phyloP scores from a whole-genome alignment of 2,888 invertebrate species.

The Aphidius colemani region DNA sequence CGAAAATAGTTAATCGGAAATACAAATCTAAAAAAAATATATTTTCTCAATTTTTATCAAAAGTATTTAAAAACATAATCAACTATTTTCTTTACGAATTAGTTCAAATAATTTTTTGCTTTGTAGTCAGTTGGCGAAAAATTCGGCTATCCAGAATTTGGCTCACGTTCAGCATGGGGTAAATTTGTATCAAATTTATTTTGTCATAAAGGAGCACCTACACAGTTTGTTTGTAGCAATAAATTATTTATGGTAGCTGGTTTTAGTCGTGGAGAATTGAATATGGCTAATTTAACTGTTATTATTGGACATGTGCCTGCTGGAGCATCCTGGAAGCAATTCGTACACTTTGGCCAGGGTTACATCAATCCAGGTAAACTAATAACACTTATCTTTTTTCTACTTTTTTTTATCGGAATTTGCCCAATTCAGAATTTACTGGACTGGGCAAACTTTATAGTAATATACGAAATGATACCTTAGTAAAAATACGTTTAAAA shows the following conservation, averaged over 20 bases:
- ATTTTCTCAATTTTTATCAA: neutral
- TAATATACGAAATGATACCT: no score
- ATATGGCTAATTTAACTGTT: conserved; percentile 46
- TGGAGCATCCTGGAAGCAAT: conserved; percentile 56
- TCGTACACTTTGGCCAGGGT: conserved; percentile 55
- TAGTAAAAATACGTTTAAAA: no score
- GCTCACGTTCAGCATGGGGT: conserved; percentile 51
- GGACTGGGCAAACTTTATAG: no score
- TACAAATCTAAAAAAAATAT: no score
- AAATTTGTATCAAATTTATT: conserved; percentile 51
- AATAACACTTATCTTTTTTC: no score
- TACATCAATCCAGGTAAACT: conserved; percentile 48
- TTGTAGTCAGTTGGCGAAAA: conserved; percentile 53
- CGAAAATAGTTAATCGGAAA: no score
- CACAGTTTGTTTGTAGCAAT: conserved; percentile 51
- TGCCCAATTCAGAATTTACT: no score
- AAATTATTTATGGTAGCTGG: conserved; percentile 47
- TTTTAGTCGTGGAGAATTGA: conserved; percentile 44
- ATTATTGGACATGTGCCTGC: conserved; percentile 53
- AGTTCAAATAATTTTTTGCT: conserved; percentile 18
- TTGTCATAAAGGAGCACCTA: conserved; percentile 46
- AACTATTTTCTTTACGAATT: neutral
- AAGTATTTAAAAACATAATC: neutral
- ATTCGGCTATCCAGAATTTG: conserved; percentile 55
- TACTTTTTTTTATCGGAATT: no score